Base-by-base conservation (phyloP, 2,888 invertebrate genomes). In the Andrena praecox region DNA sequence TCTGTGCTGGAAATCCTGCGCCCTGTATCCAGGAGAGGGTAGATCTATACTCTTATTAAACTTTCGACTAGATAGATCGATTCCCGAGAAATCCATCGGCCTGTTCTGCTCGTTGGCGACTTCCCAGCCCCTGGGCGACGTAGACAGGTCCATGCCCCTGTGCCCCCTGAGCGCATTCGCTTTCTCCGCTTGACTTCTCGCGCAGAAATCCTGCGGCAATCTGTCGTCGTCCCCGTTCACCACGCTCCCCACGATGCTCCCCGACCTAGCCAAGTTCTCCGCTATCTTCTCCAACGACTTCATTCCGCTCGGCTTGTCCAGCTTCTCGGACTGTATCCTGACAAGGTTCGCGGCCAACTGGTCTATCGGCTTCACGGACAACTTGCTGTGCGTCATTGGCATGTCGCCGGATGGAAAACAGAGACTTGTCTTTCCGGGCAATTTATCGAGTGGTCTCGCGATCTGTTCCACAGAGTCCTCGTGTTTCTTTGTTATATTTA, bases 261-360 rank as follows among this genome's bases (percentile, higher is more conserved):
- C 91, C 0, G 92, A 85, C 48, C 93, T 92, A 0, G 94, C 94
- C 48, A 94, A 77, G 72, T 92, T 93, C 70, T 94, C 93, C 0
- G 94, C 94, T 35, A 94, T 94, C 69, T 93, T 93, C n/a, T 94
- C 94, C 24, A 94, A 78, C 2, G 92, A 90, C 68, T 93, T 93
- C 10, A 84, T 29, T 16, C 86, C 84, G 0, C 78, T 85, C 2
- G 91, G 90, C 5, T 91, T 93, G 16, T 92, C 92, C 6, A 92
- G 77, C 73, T 93, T 93, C 64, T 93, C 93, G 0, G 93, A 89
- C 63, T 93, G 93, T 63, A 93, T 90, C 20, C 92, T 90, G 3
- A 90, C 91, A 2, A 93, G 90, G 81, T 93, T 93, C 0, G 92
- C 93, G 3, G 94, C 93, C 8, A 93, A 70, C 75, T 93, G 91